These are phyloP conservation scores for Cossypha niveicapilla DNA, from an alignment of 2,797 vertebrate species.

Conservation along the genomic window DNA sequence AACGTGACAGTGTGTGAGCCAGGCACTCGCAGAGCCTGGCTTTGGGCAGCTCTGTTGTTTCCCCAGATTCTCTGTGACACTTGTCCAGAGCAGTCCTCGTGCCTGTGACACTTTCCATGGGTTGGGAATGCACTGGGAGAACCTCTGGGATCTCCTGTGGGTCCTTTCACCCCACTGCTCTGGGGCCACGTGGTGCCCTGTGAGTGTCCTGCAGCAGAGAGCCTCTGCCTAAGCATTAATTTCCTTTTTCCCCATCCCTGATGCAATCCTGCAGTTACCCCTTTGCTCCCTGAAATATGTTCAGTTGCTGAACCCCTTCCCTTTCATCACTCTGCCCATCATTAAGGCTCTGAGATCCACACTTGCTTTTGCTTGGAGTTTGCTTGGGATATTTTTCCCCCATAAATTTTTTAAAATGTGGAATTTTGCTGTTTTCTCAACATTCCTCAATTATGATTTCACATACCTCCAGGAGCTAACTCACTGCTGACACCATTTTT, in stretches of 20 bases:
- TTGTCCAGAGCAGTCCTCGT: background rate
- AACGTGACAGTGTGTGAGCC: rapidly evolving
- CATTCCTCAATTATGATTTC: constrained; percentile 22
- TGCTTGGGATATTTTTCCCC: background rate
- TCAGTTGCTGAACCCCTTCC: background rate
- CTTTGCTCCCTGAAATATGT: background rate
- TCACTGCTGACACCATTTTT: constrained; percentile 42
- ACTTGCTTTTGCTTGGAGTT: background rate
- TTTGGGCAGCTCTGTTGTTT: background rate
- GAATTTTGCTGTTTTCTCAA: constrained; percentile 41
- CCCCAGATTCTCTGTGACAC: background rate
- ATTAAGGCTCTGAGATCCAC: rapidly evolving
- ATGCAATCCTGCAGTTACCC: background rate
- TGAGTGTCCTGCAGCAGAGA: background rate
- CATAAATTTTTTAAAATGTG: background rate
- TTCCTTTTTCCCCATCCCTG: background rate
- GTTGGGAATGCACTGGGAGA: background rate
- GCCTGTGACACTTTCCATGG: background rate
- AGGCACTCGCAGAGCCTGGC: background rate
- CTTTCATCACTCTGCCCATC: background rate
- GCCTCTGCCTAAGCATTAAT: background rate
- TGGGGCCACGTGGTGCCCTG: background rate
- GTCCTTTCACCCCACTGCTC: background rate
- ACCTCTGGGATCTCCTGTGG: background rate
- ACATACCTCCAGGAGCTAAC: background rate